A percentile compares a stretch with the other conserved stretches of the same genome.
Evolutionary conservation across 2,113 vertebrate genomes (phyloP).

Genomic region (Lycaon pictus): DNA sequence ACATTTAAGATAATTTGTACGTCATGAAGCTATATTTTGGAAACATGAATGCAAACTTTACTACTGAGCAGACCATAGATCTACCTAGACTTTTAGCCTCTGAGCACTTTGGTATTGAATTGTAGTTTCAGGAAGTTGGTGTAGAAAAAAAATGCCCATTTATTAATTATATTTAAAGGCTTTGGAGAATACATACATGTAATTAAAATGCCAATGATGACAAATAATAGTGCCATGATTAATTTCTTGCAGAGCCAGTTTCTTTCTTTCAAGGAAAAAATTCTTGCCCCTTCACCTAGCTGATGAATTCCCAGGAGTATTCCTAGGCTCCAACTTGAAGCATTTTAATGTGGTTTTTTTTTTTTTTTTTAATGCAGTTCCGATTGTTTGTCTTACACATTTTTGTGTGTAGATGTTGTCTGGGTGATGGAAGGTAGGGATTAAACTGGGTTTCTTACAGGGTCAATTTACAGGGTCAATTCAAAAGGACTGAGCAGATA

Average conservation of each 20-base stretch:
- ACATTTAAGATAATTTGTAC: slow-evolving; percentile 73
- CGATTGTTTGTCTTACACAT: not conserved
- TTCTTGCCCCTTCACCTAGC: not conserved
- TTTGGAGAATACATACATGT: slow-evolving; percentile 8
- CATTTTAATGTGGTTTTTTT: not conserved
- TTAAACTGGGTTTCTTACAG: slow-evolving; percentile 11
- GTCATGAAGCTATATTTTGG: slow-evolving; percentile 71
- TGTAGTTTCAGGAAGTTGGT: slow-evolving; percentile 22
- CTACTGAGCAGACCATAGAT: not conserved
- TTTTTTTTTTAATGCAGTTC: not conserved
- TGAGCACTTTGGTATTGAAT: not conserved
- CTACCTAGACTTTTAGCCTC: not conserved
- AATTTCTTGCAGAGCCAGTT: not conserved
- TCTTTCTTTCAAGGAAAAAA: slow-evolving; percentile 23
- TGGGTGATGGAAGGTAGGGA: not conserved
- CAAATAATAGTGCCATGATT: not conserved
- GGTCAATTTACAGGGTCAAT: slow-evolving; percentile 27
- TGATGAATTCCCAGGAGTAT: not conserved
- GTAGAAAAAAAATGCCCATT: not conserved
- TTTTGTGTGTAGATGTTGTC: not conserved
- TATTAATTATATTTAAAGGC: slow-evolving; percentile 29
- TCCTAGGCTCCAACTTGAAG: not conserved
- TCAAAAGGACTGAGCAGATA: not conserved
- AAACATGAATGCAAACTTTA: slow-evolving; percentile 67
- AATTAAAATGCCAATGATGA: slow-evolving; percentile 44